Base-by-base conservation (phyloP, 1,140 invertebrate genomes). In the Acromyrmex charruanus region DNA sequence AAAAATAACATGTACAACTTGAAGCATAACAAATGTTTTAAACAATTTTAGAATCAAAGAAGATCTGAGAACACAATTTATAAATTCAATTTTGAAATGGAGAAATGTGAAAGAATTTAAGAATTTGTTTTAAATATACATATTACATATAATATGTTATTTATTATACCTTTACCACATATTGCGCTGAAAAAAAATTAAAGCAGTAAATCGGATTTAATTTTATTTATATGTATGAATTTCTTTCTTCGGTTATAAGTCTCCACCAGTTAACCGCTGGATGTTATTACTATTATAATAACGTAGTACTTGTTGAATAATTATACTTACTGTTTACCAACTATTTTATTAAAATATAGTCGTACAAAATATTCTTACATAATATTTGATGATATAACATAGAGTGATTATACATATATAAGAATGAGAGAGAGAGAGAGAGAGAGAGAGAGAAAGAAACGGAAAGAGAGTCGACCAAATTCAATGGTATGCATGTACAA, bases 301-400 rank as follows among this genome's bases (percentile, higher is more conserved):
- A 49, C 39, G 21, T 69, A 93, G 87, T 93, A 92, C 89, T 94
- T 94, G 94, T 95, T 95, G 89, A 94, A 93, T 94, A 93, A 93
- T 94, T 94, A 93, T 94, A 94, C 93, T 92, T 94, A 92, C 92
- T 94, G 91, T 94, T 94, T 94, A 91, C 87, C 87, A 88, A 90
- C 84, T 91, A 93, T 92, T 94, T 94, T 92, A 93, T 93, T 93
- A 92, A 93, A 90, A 89, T 90, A 89, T 91, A 94, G 92, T 92
- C 88, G 88, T 93, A 93, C 92, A 92, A 94, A 93, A 93, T 94
- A 92, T 93, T 93, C 91, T 91, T 89, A 90, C 89, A 90, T 87
- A 91, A 69, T 88, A 90, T 92, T 91, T 92, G 89, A 91, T 90
- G 87, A 91, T 91, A 88, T 90, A 77, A 84, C 63, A 85, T 85